Conservation (phyloP, 2,888 invertebrate species). For the Hydriomena furcata region DNA sequence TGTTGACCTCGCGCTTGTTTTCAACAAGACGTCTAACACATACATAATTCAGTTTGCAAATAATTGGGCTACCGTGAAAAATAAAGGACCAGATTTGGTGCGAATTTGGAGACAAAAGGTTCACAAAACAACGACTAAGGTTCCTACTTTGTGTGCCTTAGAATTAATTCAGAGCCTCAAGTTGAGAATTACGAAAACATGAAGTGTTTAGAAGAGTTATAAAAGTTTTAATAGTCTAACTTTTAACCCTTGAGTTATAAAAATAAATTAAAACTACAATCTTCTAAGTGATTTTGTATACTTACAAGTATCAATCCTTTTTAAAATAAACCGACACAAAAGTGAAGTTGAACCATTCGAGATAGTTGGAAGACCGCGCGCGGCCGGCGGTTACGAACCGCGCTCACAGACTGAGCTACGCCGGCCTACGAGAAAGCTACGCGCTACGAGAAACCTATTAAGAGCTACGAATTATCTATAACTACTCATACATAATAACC, state of each 20-base stretch:
- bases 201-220: not conserved
- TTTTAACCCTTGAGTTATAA: not conserved
- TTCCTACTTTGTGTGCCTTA: no score
- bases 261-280: not conserved
- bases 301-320: constrained; percentile 33
- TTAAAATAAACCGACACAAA: constrained; percentile 46
- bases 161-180: no score
- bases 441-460: constrained; percentile 30
- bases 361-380: constrained; percentile 47
- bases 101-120: not conserved
- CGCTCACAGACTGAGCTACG: constrained; percentile 65
- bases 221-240: constrained; percentile 1
- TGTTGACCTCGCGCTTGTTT: constrained; percentile 43
- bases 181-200: no score
- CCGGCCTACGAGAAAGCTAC: constrained; percentile 41
- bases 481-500: no score
- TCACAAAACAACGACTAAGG: not conserved
- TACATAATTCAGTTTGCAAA: constrained; percentile 36
- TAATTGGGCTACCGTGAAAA: constrained; percentile 22
- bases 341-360: constrained; percentile 38
- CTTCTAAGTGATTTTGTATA: not conserved
- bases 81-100: not conserved
- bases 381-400: constrained; percentile 69
- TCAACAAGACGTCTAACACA: constrained; percentile 29
- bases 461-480: constrained; percentile 19